These are phyloP conservation scores for Perca flavescens DNA, from an alignment of 2,113 vertebrate genomes.

Conservation along the genomic window DNA sequence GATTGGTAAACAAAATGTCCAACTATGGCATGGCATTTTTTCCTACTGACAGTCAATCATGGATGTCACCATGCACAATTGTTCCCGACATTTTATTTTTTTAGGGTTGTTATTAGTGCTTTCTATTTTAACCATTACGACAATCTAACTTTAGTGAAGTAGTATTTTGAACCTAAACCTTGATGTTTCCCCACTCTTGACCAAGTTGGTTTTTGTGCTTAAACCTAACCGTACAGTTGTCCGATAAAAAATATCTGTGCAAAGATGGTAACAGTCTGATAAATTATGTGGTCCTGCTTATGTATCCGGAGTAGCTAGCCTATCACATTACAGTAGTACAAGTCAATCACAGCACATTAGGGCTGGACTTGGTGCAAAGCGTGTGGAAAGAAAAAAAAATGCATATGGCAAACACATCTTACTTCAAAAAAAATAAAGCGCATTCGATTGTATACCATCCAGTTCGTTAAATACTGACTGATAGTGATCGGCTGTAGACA, in stretches of 20 bases:
- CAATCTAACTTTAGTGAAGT: neutral
- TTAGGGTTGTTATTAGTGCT: neutral
- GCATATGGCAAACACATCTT: neutral
- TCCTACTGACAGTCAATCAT: neutral
- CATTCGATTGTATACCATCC: neutral
- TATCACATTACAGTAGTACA: neutral
- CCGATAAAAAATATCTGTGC: neutral
- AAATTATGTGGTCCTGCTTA: neutral
- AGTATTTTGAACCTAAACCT: neutral
- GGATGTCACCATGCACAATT: neutral
- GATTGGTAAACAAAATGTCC: neutral
- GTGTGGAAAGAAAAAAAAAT: no score
- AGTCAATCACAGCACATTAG: neutral
- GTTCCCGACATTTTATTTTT: neutral
- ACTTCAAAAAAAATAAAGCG: no score
- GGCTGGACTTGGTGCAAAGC: no score
- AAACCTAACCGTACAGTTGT: neutral
- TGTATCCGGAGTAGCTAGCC: neutral
- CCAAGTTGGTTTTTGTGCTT: neutral
- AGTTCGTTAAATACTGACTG: no score
- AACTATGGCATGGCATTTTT: neutral
- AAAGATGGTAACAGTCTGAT: neutral
- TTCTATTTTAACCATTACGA: neutral
- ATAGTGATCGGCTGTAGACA: neutral
- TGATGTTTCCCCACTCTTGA: neutral